phyloP scores from a whole-genome alignment of 2,888 invertebrate species.

The Acrocyrtus sp. region DNA sequence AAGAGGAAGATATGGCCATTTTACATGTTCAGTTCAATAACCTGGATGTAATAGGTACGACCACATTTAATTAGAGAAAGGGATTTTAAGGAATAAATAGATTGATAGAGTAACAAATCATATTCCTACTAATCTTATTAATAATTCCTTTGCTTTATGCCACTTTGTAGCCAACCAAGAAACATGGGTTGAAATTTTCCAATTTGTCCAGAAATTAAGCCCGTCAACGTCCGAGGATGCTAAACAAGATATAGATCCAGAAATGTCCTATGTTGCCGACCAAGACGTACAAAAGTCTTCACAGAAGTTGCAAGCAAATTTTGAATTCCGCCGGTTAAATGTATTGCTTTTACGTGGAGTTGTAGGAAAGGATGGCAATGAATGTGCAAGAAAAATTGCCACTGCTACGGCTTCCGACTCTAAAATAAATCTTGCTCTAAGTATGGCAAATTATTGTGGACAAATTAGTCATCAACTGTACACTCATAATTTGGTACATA shows the following conservation, averaged over 20 bases:
- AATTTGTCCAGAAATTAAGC: constrained; percentile 56
- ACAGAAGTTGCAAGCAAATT: constrained; percentile 80
- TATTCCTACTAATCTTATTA: background rate
- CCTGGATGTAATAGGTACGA: constrained; percentile 88
- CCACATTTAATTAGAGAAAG: constrained; percentile 8
- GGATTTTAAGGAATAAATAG: too few relatives aligned
- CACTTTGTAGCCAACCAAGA: constrained; percentile 91
- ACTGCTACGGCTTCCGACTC: constrained; percentile 94
- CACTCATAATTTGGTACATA: background rate
- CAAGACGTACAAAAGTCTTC: constrained; percentile 2
- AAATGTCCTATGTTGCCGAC: too few relatives aligned
- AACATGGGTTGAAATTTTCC: constrained; percentile 89
- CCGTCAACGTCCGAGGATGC: constrained; percentile 18
- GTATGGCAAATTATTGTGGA: too few relatives aligned
- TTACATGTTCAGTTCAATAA: constrained; percentile 94
- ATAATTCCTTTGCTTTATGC: background rate
- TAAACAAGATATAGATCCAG: constrained; percentile 19
- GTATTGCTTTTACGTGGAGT: constrained; percentile 85
- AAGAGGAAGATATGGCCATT: constrained; percentile 73
- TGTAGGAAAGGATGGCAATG: constrained; percentile 74
- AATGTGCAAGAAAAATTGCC: constrained; percentile 87
- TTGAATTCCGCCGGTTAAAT: constrained; percentile 93
- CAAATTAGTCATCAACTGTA: constrained; percentile 39
- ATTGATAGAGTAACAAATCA: too few relatives aligned
- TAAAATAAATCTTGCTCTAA: constrained; percentile 67